These are phyloP conservation scores for Sibirionetta formosa DNA, from an alignment of 2,797 vertebrate genomes.

Conservation along the genomic window DNA sequence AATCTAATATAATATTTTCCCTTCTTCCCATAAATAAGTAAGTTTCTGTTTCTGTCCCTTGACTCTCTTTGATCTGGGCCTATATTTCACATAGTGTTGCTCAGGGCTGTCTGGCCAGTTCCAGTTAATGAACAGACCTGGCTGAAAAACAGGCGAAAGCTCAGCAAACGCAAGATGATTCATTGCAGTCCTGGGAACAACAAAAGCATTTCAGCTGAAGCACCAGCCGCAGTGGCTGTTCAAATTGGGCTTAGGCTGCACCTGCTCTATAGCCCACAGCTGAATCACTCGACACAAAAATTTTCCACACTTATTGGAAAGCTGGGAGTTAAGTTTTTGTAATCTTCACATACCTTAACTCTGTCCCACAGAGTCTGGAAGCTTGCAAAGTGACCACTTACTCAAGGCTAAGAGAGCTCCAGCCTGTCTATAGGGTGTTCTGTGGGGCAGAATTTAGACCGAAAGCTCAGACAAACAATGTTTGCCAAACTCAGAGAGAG, in stretches of 20 bases:
- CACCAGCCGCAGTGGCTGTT: neutral
- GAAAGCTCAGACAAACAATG: neutral
- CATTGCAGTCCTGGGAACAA: neutral
- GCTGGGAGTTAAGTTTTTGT: neutral
- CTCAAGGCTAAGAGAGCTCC: neutral
- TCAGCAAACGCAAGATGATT: neutral
- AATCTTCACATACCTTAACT: neutral
- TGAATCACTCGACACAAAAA: neutral
- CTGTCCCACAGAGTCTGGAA: neutral
- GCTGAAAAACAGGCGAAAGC: neutral
- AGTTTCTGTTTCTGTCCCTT: neutral
- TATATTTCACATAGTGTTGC: neutral
- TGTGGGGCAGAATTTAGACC: rapidly evolving
- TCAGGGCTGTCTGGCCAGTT: neutral
- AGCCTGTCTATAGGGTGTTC: neutral
- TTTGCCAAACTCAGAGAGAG: neutral
- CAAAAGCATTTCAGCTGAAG: neutral
- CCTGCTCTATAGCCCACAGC: rapidly evolving
- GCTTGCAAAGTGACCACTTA: neutral
- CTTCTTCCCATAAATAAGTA: neutral
- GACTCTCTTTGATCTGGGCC: neutral
- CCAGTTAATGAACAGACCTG: neutral
- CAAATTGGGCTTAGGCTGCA: neutral
- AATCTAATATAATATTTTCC: neutral
- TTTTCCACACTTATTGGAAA: neutral